Conservation (phyloP, 2,888 invertebrate species). For the Melinaea marsaeus region DNA sequence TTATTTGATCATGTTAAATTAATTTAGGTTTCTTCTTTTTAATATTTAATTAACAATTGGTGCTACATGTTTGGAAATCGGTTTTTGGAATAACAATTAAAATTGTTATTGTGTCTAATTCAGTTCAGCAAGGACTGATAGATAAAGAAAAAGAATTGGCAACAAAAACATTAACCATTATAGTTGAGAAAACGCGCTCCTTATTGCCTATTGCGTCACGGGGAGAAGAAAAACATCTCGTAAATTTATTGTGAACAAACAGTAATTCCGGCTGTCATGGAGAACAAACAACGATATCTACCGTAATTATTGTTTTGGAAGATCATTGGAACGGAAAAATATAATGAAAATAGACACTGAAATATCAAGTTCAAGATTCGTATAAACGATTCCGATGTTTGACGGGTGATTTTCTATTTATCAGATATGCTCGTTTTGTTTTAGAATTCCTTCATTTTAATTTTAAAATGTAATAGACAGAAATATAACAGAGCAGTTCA, state of each 20-base stretch:
- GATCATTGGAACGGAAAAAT: conserved; percentile 23
- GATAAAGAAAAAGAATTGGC: neutral
- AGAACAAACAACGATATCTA: conserved; percentile 25
- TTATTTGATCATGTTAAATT: neutral
- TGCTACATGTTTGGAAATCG: too few species aligned
- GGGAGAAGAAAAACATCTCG: conserved; percentile 19
- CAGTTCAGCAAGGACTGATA: too few species aligned
- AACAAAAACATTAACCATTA: neutral
- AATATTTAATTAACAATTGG: neutral
- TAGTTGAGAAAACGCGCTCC: conserved; percentile 1
- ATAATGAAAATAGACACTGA: conserved; percentile 17
- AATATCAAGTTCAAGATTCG: conserved; percentile 15
- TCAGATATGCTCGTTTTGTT: neutral
- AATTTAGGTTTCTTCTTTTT: neutral
- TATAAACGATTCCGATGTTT: conserved; percentile 3
- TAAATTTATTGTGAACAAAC: conserved; percentile 29
- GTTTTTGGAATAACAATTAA: too few species aligned
- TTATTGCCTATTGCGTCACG: conserved; percentile 14
- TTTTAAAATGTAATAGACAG: too few species aligned
- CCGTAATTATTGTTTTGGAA: conserved; percentile 22
- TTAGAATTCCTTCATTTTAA: neutral
- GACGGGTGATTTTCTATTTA: neutral
- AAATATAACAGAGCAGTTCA: too few species aligned
- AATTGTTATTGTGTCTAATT: too few species aligned
- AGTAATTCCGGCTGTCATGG: conserved; percentile 19